Evolutionary conservation across 2,113 vertebrate genomes (phyloP), one percentile per base, ranked within the genome.

Genomic region (Chitala chitala): DNA sequence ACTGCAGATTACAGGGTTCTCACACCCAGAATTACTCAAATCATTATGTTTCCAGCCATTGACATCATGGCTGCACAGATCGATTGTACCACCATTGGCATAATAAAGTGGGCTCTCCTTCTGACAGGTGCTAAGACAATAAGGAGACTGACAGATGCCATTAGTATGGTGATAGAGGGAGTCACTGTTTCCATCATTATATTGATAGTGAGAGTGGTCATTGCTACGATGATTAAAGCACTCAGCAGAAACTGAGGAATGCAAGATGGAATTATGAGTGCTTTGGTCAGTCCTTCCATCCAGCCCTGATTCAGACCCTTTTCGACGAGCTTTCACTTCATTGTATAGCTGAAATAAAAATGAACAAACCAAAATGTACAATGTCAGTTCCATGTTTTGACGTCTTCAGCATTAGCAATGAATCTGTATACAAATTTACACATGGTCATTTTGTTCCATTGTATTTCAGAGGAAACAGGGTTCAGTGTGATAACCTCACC

Each of bases 291-390:
- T 80, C 42, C 77, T 80, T 63, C 86, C 87, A 75, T 87, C 87
- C 33, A 73, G 44, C 20, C 81, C 2, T 1, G 76, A 83, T 72
- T 91, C 88, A 29, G 82, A 92, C 75, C 80, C 90, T 81, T 94
- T 92, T 76, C 95, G 92, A 78, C 94, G 90, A 77, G 96, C 92
- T 85, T 94, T 94, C 78, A 98, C 96, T 81, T 94, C 94, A 81
- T 90, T 94, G 86, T 96, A 99, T 81, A 99, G 90, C 96, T 99
- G 83, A 79, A 85, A 86, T 51, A 77, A 17, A 74, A 1, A 51
- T 12, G 75, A 10, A 77, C 58, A 20, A 5, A 68, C 15, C 3
- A 63, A 2, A n/a, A n/a, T n/a, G n/a, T n/a, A 22, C 12, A 29
- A 5, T 8, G 2, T 51, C 48, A 7, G 48, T 51, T 15, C 48